These are phyloP conservation scores for Ophiothrix spiculata DNA, from an alignment of 35 echinoderm and acorn worm species.

Conservation along the genomic window DNA sequence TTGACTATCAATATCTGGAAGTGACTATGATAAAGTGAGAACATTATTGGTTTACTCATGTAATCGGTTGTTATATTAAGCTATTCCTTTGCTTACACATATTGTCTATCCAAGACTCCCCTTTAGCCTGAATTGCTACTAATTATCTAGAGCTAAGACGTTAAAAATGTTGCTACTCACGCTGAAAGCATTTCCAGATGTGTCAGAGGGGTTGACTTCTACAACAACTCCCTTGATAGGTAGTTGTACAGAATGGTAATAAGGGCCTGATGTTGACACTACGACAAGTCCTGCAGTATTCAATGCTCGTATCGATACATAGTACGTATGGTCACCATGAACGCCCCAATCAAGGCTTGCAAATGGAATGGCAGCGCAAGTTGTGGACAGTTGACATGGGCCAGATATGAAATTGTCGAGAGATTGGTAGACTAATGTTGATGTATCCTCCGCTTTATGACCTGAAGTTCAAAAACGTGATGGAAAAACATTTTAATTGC, in stretches of 20 bases:
- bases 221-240: slow-evolving; percentile 19
- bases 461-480: not conserved
- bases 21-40: not conserved
- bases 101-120: not conserved
- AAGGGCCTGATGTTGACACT: slow-evolving; percentile 10
- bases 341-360: slow-evolving; percentile 20
- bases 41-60: not conserved
- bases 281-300: slow-evolving; percentile 25
- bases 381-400: not conserved
- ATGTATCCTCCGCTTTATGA: not conserved
- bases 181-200: not conserved
- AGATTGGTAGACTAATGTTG: not conserved
- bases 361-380: slow-evolving; percentile 19
- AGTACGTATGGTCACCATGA: slow-evolving; percentile 49
- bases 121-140: not conserved
- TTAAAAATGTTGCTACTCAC: not conserved
- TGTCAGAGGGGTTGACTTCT: slow-evolving; percentile 3
- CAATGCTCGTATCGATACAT: slow-evolving; percentile 35
- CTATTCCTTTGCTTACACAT: not conserved
- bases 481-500: not conserved
- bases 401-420: not conserved
- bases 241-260: slow-evolving; percentile 20
- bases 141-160: not conserved
- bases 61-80: not conserved
- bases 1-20: not conserved